These are phyloP conservation scores for Coenobita brevimanus DNA, from an alignment of 1,140 invertebrate species.

Conservation along the genomic window DNA sequence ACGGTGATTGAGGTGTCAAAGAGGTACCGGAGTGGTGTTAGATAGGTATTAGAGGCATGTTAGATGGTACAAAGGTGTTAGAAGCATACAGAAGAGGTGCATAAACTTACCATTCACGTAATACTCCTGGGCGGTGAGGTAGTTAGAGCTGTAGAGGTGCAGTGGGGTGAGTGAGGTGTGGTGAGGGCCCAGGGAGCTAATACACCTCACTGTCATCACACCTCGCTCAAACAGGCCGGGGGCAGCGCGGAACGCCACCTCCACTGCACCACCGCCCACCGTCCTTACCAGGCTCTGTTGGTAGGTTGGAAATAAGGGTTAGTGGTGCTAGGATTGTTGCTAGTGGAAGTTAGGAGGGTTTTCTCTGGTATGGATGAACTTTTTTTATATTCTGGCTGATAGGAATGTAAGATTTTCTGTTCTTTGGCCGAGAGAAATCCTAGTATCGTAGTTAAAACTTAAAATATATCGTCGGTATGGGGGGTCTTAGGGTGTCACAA, in stretches of 20 bases:
- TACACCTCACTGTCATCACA: slow-evolving; percentile 31
- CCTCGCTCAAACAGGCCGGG: slow-evolving; percentile 38
- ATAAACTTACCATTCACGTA: too few relatives aligned
- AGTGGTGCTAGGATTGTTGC: neutral
- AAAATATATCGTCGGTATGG: too few relatives aligned
- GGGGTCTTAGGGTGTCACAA: too few relatives aligned
- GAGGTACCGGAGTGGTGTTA: too few relatives aligned
- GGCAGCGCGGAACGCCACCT: slow-evolving; percentile 13
- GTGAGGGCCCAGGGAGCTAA: slow-evolving; percentile 12
- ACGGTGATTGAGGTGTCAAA: too few relatives aligned
- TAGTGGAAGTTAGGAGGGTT: neutral
- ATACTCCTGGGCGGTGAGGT: slow-evolving; percentile 42
- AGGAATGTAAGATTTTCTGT: too few relatives aligned
- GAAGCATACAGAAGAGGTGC: too few relatives aligned
- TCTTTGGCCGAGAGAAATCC: too few relatives aligned
- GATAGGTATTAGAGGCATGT: too few relatives aligned
- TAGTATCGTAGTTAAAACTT: too few relatives aligned
- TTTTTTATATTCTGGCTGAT: too few relatives aligned
- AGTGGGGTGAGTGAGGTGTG: neutral
- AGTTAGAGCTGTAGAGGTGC: slow-evolving; percentile 27
- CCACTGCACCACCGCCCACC: neutral
- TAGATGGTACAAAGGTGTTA: too few relatives aligned
- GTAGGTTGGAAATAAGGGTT: neutral
- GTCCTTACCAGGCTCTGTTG: neutral
- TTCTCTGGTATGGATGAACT: neutral